Evolutionary conservation across 2,888 invertebrate genomes (phyloP).

Genomic region (Charanyca ferruginea): DNA sequence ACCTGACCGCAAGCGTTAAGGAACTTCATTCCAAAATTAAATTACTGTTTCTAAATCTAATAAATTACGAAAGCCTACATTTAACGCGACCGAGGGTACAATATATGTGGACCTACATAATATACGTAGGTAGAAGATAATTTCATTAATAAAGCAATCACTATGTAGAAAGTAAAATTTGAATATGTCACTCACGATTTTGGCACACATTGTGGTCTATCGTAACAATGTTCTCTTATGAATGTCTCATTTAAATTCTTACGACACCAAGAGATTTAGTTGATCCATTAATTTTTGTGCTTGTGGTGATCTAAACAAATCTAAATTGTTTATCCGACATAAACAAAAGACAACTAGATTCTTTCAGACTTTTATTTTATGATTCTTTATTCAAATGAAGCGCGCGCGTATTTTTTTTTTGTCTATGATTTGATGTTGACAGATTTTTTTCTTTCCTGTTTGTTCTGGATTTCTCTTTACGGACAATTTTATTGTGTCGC

Average conservation of each 20-base stretch:
- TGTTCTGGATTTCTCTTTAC: neutral
- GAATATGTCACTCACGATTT: conserved; percentile 64
- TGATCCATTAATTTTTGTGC: conserved; percentile 44
- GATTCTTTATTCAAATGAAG: conserved; percentile 31
- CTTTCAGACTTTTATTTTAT: conserved; percentile 15
- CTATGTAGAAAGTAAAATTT: conserved; percentile 62
- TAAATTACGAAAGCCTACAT: neutral
- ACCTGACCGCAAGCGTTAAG: too few species aligned
- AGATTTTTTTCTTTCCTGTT: neutral
- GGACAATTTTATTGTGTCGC: conserved; percentile 1
- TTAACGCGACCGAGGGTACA: neutral
- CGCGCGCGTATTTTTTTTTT: neutral
- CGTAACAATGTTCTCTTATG: conserved; percentile 44
- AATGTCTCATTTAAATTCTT: conserved; percentile 53
- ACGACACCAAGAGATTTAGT: conserved; percentile 43
- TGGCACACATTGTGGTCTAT: conserved; percentile 45
- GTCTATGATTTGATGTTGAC: conserved; percentile 1
- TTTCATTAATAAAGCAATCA: conserved; percentile 42
- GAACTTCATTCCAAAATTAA: too few species aligned
- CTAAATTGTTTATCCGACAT: conserved; percentile 24
- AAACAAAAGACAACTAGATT: conserved; percentile 13
- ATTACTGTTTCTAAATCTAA: too few species aligned
- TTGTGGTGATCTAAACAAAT: conserved; percentile 19
- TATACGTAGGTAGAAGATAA: neutral
- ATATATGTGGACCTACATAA: too few species aligned